Evolutionary conservation across 2,797 vertebrate species (phyloP), one percentile per base, ranked within the genome.

Genomic region (Mareca penelope): DNA sequence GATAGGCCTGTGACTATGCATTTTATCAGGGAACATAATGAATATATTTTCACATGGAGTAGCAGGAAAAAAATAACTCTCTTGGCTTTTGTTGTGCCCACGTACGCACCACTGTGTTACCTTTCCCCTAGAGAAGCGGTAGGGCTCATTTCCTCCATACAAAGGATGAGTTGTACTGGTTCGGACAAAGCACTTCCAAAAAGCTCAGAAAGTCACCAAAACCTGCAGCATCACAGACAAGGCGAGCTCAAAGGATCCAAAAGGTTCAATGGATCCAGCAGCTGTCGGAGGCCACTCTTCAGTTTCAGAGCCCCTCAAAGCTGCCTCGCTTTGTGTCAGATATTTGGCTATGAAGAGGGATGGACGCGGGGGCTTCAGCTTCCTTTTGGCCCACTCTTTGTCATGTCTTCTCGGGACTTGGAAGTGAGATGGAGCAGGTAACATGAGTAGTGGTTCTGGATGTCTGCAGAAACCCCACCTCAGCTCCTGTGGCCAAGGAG

Each of bases 1-100:
- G 31, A 18, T 7, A 31, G 6, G 6, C 28, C 33, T 1, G 0
- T 6, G 6, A n/a, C 48, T 65, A 33, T 87, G 64, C 37, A 57
- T 82, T 64, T 85, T 79, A 72, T 65, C 64, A 12, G 10, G 8
- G 7, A 40, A 65, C 7, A 4, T 22, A 40, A 44, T 35, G 35
- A 40, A 48, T 0, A 0, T 3, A 1, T 3, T 44, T 79, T 57
- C 0, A 0, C 24, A 31, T 4, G 2, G 23, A 60, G 35, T 1
- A 60, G 3, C 13, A 55, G 28, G 40, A 22, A 52, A 56, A 44
- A 60, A 59, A 8, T 6, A 21, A 10, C 1, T 44, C 12, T 64
- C 50, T 52, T 22, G 8, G 23, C 1, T 6, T 53, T 50, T 17
- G 8, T 7, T 35, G 23, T 18, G 40, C 56, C 37, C 18, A 9